Conservation (phyloP, 2,888 invertebrate genomes). For the Achlya flavicornis region DNA sequence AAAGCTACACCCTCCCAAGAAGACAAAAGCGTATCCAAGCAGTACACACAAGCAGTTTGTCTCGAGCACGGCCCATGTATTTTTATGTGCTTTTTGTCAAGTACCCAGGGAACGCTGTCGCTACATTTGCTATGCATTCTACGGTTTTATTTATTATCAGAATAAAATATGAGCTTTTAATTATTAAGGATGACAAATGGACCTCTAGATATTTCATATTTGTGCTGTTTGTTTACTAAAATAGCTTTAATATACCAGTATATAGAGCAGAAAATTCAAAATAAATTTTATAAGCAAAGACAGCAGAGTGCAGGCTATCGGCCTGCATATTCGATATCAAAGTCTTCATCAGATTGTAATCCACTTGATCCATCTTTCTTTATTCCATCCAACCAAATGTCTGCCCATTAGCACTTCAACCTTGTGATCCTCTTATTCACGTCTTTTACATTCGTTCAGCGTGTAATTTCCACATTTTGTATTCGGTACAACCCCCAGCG, state of each 20-base stretch:
- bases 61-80: slow-evolving; percentile 34
- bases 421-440: not conserved
- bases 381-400: not conserved
- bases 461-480: slow-evolving; percentile 1
- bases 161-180: not conserved
- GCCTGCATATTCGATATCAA: no score
- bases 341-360: not conserved
- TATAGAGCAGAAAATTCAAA: no score
- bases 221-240: no score
- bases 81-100: slow-evolving; percentile 40
- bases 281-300: not conserved
- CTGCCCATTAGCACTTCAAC: not conserved
- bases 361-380: not conserved
- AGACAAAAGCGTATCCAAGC: not conserved
- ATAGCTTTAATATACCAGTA: no score
- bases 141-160: slow-evolving; percentile 2
- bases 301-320: not conserved
- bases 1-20: not conserved
- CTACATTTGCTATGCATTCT: not conserved
- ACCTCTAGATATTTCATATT: no score
- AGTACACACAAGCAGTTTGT: slow-evolving; percentile 6
- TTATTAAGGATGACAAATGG: no score
- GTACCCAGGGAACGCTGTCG: slow-evolving; percentile 20
- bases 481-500: not conserved
- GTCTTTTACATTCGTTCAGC: not conserved